These are phyloP conservation scores for Notospermus geniculatus DNA, from an alignment of 1,140 invertebrate genomes.

Conservation along the genomic window DNA sequence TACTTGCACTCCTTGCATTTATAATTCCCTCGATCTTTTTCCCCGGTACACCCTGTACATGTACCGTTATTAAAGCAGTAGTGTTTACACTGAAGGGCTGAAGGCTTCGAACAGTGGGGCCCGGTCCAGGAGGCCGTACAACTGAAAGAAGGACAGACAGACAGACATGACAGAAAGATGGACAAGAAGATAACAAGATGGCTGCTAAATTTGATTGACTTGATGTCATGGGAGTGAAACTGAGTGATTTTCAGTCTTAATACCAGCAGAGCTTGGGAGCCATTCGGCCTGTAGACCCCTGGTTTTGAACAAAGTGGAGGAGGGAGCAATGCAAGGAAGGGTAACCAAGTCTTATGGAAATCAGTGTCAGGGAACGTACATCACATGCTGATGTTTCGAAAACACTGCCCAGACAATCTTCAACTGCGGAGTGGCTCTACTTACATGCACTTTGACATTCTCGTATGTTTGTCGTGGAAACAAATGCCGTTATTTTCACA, in stretches of 20 bases:
- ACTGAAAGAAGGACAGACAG: too few species aligned
- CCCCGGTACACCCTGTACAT: constrained; percentile 48
- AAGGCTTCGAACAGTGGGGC: not conserved
- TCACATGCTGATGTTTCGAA: too few species aligned
- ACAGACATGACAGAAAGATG: too few species aligned
- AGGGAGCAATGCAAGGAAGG: too few species aligned
- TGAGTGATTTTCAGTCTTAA: not conserved
- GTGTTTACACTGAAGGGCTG: constrained; percentile 55
- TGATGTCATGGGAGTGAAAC: not conserved
- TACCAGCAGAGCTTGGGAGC: not conserved
- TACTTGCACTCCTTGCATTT: not conserved
- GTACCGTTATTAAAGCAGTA: constrained; percentile 64
- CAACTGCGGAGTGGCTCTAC: not conserved
- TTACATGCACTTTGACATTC: not conserved
- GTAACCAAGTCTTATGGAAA: too few species aligned
- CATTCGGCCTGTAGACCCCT: not conserved
- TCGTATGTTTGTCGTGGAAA: not conserved
- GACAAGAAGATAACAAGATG: not conserved
- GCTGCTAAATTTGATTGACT: not conserved
- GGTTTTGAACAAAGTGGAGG: not conserved
- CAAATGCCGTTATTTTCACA: constrained; percentile 18
- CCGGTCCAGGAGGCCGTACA: not conserved
- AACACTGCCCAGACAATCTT: too few species aligned
- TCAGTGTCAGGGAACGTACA: too few species aligned
- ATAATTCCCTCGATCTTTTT: constrained; percentile 10